Percentiles rank a stretch among this genome's conserved stretches.
These are phyloP conservation scores for Pungitius pungitius DNA, from an alignment of 2,113 vertebrate species.

Conservation along the genomic window DNA sequence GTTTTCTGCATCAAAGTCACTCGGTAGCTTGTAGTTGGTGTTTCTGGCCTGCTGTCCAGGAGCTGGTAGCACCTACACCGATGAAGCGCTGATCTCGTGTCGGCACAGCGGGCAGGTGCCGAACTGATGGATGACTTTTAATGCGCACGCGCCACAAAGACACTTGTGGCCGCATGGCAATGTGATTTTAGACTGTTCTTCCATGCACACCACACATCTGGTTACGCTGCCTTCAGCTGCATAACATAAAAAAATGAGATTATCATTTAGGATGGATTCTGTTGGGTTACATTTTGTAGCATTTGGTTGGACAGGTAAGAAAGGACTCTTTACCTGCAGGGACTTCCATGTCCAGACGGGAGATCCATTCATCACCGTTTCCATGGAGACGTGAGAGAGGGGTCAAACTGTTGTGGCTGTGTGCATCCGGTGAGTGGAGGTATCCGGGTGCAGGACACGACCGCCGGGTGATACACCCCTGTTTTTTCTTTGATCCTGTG, in stretches of 20 bases:
- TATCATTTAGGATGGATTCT: neutral
- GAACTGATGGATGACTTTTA: slow-evolving; percentile 46
- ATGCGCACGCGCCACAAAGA: slow-evolving; percentile 65
- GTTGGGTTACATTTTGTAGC: neutral
- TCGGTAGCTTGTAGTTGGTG: neutral
- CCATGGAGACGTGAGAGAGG: neutral
- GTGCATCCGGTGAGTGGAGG: neutral
- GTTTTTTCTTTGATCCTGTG: slow-evolving; percentile 73
- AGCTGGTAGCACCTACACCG: neutral
- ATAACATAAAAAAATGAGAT: slow-evolving; percentile 4
- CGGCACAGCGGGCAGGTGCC: slow-evolving; percentile 79
- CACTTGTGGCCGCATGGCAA: slow-evolving; percentile 77
- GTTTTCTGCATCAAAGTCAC: no score
- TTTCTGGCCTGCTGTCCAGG: neutral
- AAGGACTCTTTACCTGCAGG: slow-evolving; percentile 33
- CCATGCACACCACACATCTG: slow-evolving; percentile 74
- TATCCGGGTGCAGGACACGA: slow-evolving; percentile 65
- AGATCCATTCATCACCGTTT: neutral
- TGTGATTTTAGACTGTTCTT: neutral
- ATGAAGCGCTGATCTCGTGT: slow-evolving; percentile 3
- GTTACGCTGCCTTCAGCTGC: slow-evolving; percentile 3
- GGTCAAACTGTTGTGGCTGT: neutral
- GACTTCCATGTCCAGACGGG: neutral
- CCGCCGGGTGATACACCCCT: neutral
- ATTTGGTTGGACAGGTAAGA: neutral